Base-by-base conservation (phyloP, 2,888 invertebrate species). In the Priocnemis perturbator region DNA sequence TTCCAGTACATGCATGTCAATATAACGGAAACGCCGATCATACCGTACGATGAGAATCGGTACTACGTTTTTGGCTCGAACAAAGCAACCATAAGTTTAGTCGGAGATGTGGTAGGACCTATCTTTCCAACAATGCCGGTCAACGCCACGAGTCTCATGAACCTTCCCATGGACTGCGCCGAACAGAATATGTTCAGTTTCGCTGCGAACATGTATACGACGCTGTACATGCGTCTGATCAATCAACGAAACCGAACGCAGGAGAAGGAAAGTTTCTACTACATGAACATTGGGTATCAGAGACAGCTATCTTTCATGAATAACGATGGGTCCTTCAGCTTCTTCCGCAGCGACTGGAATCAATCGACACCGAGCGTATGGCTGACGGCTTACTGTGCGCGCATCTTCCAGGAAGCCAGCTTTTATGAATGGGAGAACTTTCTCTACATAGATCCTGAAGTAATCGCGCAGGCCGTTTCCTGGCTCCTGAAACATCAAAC, bases 381-480 rank as follows among this genome's bases (percentile, higher is more conserved):
- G 97, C 89, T 98, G 75, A 98, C 98, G 0, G 95, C 98, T 0
- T 98, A 96, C 89, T 96, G 96, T 84, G 95, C 96, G 0, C 92
- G 96, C 76, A 93, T 96, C 59, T 94, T 98, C 87, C 95, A 97
- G 88, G 96, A 97, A 85, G 98, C 97, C 0, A 95, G 95, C 47
- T 97, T 97, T 89, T 97, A 97, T 84, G 98, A 98, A 88, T 98
- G 98, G 98, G 98, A 98, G 90, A 97, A 97, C 88, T 97, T 94
- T 85, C 93, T 98, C 64, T 98, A 96, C 89, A 97, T 98, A 76
- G 98, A 98, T 88, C 95, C 97, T 0, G 91, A 93, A 53, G 95
- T 97, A 2, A 96, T 98, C 81, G 93, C 95, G 3, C 94, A 94
- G 86, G 93, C 98, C 0, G 95, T 97, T 1, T 91, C 93, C 0